Evolutionary conservation across 2,888 invertebrate species (phyloP).

Genomic region (Pheosia gnoma): DNA sequence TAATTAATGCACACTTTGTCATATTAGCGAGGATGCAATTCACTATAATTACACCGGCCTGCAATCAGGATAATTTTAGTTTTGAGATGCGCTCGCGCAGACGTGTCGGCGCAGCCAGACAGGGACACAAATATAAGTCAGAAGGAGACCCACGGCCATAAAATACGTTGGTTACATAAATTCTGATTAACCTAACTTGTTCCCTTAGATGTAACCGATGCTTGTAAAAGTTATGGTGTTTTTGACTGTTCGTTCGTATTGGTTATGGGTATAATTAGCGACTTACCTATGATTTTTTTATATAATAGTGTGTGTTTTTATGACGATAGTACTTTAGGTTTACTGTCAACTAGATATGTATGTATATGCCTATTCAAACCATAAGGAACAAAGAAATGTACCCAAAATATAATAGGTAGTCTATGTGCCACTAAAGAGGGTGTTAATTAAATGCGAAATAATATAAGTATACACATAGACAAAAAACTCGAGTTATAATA

Average conservation of each 20-base stretch:
- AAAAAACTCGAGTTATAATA: too few relatives aligned
- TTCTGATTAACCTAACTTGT: conserved; percentile 7
- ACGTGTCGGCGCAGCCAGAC: conserved; percentile 67
- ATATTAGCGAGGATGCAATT: conserved; percentile 17
- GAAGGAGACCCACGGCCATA: conserved; percentile 38
- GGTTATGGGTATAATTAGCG: neutral
- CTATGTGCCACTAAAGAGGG: too few relatives aligned
- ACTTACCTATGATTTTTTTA: neutral
- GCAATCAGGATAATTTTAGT: conserved; percentile 18
- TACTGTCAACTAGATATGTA: too few relatives aligned
- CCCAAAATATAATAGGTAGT: too few relatives aligned
- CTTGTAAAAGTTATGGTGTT: conserved; percentile 16
- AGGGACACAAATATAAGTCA: conserved; percentile 36
- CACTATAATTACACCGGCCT: conserved; percentile 10
- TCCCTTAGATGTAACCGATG: conserved; percentile 18
- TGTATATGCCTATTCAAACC: too few relatives aligned
- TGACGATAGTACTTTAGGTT: too few relatives aligned
- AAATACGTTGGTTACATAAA: conserved; percentile 11
- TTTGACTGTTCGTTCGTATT: neutral
- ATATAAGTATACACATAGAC: too few relatives aligned
- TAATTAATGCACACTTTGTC: conserved; percentile 8
- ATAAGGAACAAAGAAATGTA: too few relatives aligned
- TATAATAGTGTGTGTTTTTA: neutral
- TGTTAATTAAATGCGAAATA: too few relatives aligned
- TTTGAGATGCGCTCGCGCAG: conserved; percentile 34